Percentiles rank a stretch among this genome's conserved stretches.
phyloP scores from a whole-genome alignment of 2,113 vertebrate species.

The Aspiorhynchus laticeps region DNA sequence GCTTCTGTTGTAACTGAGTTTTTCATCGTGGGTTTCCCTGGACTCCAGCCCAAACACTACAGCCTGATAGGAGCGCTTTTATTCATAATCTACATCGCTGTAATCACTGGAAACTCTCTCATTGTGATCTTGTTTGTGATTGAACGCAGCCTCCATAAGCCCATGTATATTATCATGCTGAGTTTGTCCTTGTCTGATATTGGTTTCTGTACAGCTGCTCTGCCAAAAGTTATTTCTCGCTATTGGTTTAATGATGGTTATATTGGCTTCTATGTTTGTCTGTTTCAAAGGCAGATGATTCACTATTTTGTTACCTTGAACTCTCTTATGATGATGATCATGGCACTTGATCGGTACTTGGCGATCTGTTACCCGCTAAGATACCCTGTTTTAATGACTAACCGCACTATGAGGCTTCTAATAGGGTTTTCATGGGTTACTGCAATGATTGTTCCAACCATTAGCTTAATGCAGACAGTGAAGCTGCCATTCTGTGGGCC shows the following conservation, averaged over 20 bases:
- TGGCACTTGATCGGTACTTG: conserved; percentile 64
- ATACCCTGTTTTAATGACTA: too few species aligned
- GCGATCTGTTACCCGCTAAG: conserved; percentile 61
- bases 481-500: conserved; percentile 57
- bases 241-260: conserved; percentile 61
- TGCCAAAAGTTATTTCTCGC: conserved; percentile 63
- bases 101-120: conserved; percentile 55
- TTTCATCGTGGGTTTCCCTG: conserved; percentile 62
- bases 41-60: conserved; percentile 55
- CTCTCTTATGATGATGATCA: conserved; percentile 61
- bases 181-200: conserved; percentile 65
- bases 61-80: conserved; percentile 52
- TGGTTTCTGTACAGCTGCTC: conserved; percentile 58
- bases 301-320: conserved; percentile 64
- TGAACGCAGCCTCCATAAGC: conserved; percentile 63
- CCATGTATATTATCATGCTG: conserved; percentile 66
- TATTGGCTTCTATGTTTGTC: conserved; percentile 58
- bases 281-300: conserved; percentile 60
- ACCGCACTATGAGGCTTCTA: too few species aligned
- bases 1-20: conserved; percentile 50
- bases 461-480: conserved; percentile 15
- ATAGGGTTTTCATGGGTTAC: too few species aligned
- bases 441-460: conserved; percentile 29
- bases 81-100: conserved; percentile 57
- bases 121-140: conserved; percentile 57